Evolutionary conservation across 2,113 vertebrate genomes (phyloP).

Genomic region (Atractosteus spatula): DNA sequence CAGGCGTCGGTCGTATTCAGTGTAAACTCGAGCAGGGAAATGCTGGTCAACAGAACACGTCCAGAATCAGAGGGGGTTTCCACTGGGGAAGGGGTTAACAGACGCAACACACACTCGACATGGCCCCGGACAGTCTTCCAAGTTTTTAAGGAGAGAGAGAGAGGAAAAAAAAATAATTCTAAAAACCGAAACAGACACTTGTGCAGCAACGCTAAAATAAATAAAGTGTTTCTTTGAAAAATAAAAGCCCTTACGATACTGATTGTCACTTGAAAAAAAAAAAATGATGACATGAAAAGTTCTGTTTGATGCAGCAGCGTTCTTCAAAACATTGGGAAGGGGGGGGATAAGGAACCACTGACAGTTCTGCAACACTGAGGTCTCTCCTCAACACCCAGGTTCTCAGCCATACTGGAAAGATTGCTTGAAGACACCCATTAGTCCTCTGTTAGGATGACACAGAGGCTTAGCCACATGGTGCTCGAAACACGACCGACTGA

Average conservation of each 20-base stretch:
- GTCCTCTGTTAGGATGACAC: no score
- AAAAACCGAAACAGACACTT: not conserved
- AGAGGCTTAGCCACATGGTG: no score
- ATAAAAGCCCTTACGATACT: conserved; percentile 75
- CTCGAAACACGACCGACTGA: no score
- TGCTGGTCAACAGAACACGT: not conserved
- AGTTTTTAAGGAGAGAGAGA: not conserved
- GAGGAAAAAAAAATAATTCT: not conserved
- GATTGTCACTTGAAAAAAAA: conserved; percentile 68
- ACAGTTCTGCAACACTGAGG: no score
- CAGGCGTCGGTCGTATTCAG: not conserved
- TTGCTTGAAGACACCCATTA: no score
- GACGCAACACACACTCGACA: no score
- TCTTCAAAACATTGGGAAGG: no score
- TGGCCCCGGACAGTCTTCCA: not conserved
- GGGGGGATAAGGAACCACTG: no score
- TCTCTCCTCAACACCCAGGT: conserved; percentile 3
- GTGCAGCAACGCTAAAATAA: no score
- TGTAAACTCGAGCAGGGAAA: conserved; percentile 11
- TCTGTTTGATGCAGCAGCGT: conserved; percentile 18
- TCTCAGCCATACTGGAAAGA: conserved; percentile 6
- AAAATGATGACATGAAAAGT: conserved; percentile 33
- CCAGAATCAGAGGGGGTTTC: not conserved
- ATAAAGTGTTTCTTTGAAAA: conserved; percentile 48
- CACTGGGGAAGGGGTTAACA: no score